phyloP scores from a whole-genome alignment of 2,113 vertebrate genomes.

The Larimichthys polyactis region DNA sequence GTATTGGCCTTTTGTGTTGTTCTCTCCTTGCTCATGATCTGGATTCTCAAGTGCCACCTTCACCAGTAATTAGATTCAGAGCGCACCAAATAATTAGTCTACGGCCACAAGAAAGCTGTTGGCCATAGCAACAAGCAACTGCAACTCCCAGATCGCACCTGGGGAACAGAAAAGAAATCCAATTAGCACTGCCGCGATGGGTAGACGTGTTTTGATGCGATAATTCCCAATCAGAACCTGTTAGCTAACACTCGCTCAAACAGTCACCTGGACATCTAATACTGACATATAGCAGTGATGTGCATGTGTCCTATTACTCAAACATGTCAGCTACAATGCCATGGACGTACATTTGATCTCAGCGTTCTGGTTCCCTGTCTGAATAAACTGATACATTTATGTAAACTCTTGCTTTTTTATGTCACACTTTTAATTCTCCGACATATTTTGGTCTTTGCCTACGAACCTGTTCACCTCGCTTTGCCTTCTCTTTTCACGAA shows the following conservation, averaged over 20 bases:
- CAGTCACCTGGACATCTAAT: background rate
- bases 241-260: slow-evolving; percentile 22
- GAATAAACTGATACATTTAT: background rate
- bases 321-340: background rate
- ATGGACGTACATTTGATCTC: background rate
- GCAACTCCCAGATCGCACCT: slow-evolving; percentile 36
- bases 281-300: background rate
- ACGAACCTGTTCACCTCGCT: no score
- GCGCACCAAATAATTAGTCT: slow-evolving; percentile 27
- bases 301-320: background rate
- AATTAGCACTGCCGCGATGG: slow-evolving; percentile 47
- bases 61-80: slow-evolving; percentile 27
- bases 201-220: slow-evolving; percentile 47
- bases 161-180: slow-evolving; percentile 33
- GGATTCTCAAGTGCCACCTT: slow-evolving; percentile 27
- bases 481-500: no score
- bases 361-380: background rate
- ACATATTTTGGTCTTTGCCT: no score
- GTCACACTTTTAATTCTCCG: no score
- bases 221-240: slow-evolving; percentile 37
- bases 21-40: slow-evolving; percentile 3
- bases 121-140: slow-evolving; percentile 48
- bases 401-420: background rate
- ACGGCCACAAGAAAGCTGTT: background rate
- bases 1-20: background rate